phyloP scores from a whole-genome alignment of 53 echinoderm and acorn worm species.

The Echinometra lucunter region DNA sequence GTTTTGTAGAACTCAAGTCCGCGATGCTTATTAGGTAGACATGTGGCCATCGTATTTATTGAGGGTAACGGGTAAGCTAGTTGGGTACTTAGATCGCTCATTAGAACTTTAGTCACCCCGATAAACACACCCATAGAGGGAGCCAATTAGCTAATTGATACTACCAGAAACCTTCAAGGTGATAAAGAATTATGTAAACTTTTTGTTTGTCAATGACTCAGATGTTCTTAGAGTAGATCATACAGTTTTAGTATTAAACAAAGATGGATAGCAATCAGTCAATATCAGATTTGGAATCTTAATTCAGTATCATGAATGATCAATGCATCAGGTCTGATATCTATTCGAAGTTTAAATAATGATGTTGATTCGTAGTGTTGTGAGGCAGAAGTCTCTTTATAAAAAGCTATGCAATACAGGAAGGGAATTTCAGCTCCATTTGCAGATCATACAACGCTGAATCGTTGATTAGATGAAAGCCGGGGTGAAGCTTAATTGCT shows the following conservation, averaged over 20 bases:
- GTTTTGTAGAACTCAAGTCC: no score
- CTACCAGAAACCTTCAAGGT: no score
- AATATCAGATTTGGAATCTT: background rate
- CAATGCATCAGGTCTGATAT: background rate
- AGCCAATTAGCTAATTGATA: no score
- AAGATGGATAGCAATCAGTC: background rate
- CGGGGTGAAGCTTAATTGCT: slow-evolving; percentile 47
- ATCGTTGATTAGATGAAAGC: slow-evolving; percentile 43
- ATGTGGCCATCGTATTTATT: no score
- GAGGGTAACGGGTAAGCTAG: no score
- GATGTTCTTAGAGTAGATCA: background rate
- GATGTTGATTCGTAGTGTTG: background rate
- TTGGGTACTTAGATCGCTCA: no score
- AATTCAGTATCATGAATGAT: background rate
- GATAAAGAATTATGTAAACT: background rate
- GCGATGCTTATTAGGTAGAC: no score
- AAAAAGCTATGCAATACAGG: background rate
- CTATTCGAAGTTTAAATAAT: background rate
- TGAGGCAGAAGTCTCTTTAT: background rate
- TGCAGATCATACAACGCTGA: slow-evolving; percentile 23
- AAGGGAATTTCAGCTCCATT: slow-evolving; percentile 13
- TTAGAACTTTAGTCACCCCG: no score
- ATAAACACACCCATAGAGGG: no score
- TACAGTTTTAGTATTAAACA: background rate
- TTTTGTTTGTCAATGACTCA: background rate